These are phyloP conservation scores for Coptodon rendalli DNA, from an alignment of 2,113 vertebrate species.

Conservation along the genomic window DNA sequence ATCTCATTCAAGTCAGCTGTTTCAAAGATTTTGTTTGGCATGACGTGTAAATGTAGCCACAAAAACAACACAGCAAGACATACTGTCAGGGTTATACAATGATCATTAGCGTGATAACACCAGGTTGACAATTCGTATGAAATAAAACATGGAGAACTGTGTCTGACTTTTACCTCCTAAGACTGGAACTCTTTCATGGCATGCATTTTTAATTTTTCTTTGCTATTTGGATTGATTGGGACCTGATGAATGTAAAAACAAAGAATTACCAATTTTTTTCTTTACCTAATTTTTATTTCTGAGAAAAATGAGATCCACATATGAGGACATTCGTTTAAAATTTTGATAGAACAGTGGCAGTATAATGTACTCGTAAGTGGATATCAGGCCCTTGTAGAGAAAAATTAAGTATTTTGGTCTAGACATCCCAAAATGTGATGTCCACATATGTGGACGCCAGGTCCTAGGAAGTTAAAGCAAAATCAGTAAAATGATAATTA, in stretches of 20 bases:
- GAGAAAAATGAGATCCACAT: neutral
- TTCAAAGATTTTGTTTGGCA: neutral
- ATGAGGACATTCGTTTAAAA: neutral
- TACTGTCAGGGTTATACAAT: neutral
- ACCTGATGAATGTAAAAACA: neutral
- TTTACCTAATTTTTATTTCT: neutral
- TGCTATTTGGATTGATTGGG: neutral
- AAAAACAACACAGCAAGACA: neutral
- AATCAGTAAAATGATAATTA: neutral
- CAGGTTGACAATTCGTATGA: neutral
- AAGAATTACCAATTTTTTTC: neutral
- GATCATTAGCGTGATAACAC: neutral
- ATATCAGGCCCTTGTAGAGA: neutral
- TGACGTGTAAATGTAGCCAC: neutral
- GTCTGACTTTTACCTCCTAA: neutral
- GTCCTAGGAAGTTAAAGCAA: neutral
- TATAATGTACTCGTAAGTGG: neutral
- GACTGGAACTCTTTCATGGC: too few relatives aligned
- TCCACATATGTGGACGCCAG: neutral
- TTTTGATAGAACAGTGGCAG: neutral
- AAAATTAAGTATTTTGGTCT: neutral
- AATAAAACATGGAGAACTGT: neutral
- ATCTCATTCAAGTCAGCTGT: neutral
- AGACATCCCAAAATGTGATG: neutral
- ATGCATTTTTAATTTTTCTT: neutral